Conservation (phyloP, 92 coral and sea anemone genomes). For the Epizoanthus illoricatus region DNA sequence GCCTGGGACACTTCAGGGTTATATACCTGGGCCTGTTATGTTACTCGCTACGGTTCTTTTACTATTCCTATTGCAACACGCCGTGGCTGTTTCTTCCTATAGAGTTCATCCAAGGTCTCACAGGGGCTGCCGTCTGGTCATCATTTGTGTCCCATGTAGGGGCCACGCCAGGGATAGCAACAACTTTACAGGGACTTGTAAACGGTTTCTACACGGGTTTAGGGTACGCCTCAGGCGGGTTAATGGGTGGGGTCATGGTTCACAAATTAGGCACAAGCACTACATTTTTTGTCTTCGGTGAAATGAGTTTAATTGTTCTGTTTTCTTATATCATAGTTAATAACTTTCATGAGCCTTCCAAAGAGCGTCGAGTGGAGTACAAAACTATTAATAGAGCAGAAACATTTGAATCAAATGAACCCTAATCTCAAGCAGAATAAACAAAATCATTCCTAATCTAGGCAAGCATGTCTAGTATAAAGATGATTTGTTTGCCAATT, state of each 20-base stretch:
- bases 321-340: conserved; percentile 82
- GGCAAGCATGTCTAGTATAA: no score
- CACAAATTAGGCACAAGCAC: conserved; percentile 95
- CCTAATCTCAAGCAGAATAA: not conserved
- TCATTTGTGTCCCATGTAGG: conserved; percentile 97
- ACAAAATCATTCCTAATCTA: no score
- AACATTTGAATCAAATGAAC: conserved; percentile 34
- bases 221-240: conserved; percentile 95
- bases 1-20: conserved; percentile 83
- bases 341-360: conserved; percentile 64
- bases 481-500: no score
- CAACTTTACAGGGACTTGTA: conserved; percentile 93
- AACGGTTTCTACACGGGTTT: conserved; percentile 94
- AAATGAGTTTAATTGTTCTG: conserved; percentile 84
- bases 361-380: conserved; percentile 14
- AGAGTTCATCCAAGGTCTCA: conserved; percentile 92
- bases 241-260: conserved; percentile 91
- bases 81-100: conserved; percentile 97
- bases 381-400: conserved; percentile 12
- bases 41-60: conserved; percentile 91
- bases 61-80: conserved; percentile 87
- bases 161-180: conserved; percentile 78
- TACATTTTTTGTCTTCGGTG: conserved; percentile 92
- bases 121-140: conserved; percentile 96
- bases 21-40: conserved; percentile 90